phyloP scores from a whole-genome alignment of 2,888 invertebrate genomes.

The Schrankia costaestrigalis region DNA sequence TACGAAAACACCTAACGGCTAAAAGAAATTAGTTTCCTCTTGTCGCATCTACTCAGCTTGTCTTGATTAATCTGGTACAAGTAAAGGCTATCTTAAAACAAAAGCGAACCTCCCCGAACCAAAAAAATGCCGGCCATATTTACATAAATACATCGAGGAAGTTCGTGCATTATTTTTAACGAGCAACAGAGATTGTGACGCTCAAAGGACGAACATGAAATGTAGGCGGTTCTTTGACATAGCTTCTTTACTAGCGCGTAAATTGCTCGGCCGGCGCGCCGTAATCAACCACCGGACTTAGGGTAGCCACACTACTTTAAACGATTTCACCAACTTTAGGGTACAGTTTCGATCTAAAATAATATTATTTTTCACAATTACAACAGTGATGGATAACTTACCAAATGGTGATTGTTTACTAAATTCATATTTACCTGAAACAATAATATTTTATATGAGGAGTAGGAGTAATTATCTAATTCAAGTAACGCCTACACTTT shows the following conservation, averaged over 20 bases:
- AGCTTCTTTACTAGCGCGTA: constrained; percentile 17
- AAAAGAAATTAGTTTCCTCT: too few relatives aligned
- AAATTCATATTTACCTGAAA: constrained; percentile 13
- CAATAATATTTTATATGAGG: constrained; percentile 4
- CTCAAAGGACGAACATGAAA: constrained; percentile 22
- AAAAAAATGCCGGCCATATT: constrained; percentile 9
- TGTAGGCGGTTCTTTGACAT: constrained; percentile 26
- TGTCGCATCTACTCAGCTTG: too few relatives aligned
- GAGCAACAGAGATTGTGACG: constrained; percentile 13
- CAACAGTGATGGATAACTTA: too few relatives aligned
- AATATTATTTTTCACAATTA: too few relatives aligned
- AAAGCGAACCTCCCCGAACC: neutral
- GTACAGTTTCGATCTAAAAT: too few relatives aligned
- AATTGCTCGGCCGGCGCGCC: constrained; percentile 18
- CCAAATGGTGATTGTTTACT: too few relatives aligned
- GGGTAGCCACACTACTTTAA: constrained; percentile 11
- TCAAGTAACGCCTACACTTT: too few relatives aligned
- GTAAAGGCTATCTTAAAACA: neutral
- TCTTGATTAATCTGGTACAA: too few relatives aligned
- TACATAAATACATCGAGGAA: constrained; percentile 10
- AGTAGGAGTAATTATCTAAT: too few relatives aligned
- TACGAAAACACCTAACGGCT: too few relatives aligned
- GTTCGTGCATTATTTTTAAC: constrained; percentile 24
- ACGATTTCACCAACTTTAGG: too few relatives aligned
- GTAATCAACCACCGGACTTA: constrained; percentile 21